Percentiles rank a stretch among this genome's conserved stretches.
Evolutionary conservation across 1,140 invertebrate species (phyloP).

Genomic region (Saxidomus purpurata): DNA sequence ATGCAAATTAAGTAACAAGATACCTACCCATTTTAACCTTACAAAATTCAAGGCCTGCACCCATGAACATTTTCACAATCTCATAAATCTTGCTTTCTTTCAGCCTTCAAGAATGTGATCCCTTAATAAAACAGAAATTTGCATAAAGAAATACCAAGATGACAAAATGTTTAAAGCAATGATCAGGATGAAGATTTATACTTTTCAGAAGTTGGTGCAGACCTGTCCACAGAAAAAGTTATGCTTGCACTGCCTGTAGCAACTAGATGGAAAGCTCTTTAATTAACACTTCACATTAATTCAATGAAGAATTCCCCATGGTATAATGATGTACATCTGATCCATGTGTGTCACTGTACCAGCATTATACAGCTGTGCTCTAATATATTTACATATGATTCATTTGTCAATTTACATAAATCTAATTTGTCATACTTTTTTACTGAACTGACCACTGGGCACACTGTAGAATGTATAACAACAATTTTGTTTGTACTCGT

Average conservation of each 20-base stretch:
- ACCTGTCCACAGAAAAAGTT: not conserved
- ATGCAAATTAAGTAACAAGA: slow-evolving; percentile 26
- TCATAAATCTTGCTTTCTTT: slow-evolving; percentile 29
- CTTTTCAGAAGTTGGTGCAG: not conserved
- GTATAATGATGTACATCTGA: no score
- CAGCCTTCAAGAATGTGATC: slow-evolving; percentile 31
- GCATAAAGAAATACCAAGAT: slow-evolving; percentile 15
- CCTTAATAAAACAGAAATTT: slow-evolving; percentile 38
- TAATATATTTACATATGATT: no score
- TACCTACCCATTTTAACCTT: slow-evolving; percentile 20
- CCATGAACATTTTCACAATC: slow-evolving; percentile 22
- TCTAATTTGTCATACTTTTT: no score
- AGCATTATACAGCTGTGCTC: no score
- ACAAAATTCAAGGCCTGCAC: slow-evolving; percentile 27
- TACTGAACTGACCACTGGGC: no score
- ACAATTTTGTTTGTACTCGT: no score
- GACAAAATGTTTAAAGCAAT: slow-evolving; percentile 16
- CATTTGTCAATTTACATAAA: no score
- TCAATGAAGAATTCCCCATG: no score
- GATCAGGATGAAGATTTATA: not conserved
- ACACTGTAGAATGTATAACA: no score
- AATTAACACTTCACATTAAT: no score
- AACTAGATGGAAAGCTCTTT: not conserved
- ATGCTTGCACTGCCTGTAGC: not conserved
- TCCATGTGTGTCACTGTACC: no score